Percentiles rank a stretch among this genome's conserved stretches.
Evolutionary conservation across 1,140 invertebrate genomes (phyloP).

Genomic region (Varroa destructor): DNA sequence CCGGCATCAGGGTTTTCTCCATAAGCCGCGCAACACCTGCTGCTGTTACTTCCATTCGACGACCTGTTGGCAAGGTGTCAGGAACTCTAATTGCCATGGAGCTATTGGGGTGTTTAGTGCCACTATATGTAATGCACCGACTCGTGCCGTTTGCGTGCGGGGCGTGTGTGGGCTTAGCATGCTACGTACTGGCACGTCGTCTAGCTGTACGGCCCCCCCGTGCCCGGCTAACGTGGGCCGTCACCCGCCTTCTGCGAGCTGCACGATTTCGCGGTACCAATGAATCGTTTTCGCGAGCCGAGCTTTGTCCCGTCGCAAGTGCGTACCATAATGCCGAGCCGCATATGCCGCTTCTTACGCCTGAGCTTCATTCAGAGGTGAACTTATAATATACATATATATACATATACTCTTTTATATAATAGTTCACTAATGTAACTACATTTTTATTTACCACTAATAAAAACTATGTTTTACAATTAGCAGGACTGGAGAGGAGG

Average conservation of each 20-base stretch:
- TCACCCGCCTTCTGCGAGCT: background rate
- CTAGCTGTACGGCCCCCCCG: background rate
- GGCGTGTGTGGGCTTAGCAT: slow-evolving; percentile 10
- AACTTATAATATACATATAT: no score
- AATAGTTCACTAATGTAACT: no score
- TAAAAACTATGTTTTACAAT: no score
- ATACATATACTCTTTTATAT: no score
- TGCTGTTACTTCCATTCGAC: no score
- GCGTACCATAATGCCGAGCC: slow-evolving; percentile 16
- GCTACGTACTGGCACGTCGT: slow-evolving; percentile 6
- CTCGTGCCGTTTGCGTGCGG: slow-evolving; percentile 18
- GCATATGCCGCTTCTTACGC: slow-evolving; percentile 14
- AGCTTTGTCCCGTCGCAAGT: slow-evolving; percentile 16
- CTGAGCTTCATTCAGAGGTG: slow-evolving; percentile 21
- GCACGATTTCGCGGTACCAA: background rate
- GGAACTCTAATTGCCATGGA: background rate
- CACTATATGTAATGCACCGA: slow-evolving; percentile 22
- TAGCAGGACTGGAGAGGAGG: no score
- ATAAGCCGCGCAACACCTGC: no score
- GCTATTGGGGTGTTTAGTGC: slow-evolving; percentile 16
- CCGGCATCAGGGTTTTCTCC: no score
- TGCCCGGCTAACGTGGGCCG: background rate
- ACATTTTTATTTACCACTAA: no score
- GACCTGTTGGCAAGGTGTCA: no score
- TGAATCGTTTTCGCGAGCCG: slow-evolving; percentile 15